These are phyloP conservation scores for Drosophila tripunctata DNA, from an alignment of 2,888 invertebrate genomes.

Conservation along the genomic window DNA sequence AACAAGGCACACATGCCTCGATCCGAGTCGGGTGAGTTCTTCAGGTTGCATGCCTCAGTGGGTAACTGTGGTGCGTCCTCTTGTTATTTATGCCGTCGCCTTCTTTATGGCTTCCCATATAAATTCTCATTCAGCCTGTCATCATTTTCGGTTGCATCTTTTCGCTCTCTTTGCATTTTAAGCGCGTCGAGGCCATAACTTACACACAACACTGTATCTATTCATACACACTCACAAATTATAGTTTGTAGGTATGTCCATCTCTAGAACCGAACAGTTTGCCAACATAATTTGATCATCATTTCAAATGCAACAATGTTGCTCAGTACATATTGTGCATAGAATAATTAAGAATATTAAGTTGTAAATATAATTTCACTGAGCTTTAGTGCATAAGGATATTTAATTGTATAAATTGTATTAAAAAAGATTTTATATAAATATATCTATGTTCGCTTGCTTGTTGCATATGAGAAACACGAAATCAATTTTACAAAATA, in stretches of 20 bases:
- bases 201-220: not conserved
- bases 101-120: conserved; percentile 79
- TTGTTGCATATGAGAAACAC: too few relatives aligned
- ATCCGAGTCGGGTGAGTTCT: conserved; percentile 4
- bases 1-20: conserved; percentile 10
- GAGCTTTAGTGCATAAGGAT: not conserved
- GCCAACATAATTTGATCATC: conserved; percentile 11
- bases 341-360: not conserved
- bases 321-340: not conserved
- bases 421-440: not conserved
- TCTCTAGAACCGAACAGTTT: conserved; percentile 5
- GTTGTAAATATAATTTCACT: not conserved
- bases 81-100: conserved; percentile 64
- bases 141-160: conserved; percentile 50
- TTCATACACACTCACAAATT: not conserved
- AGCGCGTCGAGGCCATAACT: conserved; percentile 47
- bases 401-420: too few relatives aligned
- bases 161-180: conserved; percentile 32
- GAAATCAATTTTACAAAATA: too few relatives aligned
- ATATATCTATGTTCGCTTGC: too few relatives aligned
- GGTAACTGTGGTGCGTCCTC: conserved; percentile 40
- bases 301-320: conserved; percentile 30
- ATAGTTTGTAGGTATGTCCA: not conserved
- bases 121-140: conserved; percentile 76
- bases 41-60: conserved; percentile 64